Percentiles rank a stretch among this genome's conserved stretches.
Evolutionary conservation across 2,888 invertebrate species (phyloP).

Genomic region (Hemistola chrysoprasaria): DNA sequence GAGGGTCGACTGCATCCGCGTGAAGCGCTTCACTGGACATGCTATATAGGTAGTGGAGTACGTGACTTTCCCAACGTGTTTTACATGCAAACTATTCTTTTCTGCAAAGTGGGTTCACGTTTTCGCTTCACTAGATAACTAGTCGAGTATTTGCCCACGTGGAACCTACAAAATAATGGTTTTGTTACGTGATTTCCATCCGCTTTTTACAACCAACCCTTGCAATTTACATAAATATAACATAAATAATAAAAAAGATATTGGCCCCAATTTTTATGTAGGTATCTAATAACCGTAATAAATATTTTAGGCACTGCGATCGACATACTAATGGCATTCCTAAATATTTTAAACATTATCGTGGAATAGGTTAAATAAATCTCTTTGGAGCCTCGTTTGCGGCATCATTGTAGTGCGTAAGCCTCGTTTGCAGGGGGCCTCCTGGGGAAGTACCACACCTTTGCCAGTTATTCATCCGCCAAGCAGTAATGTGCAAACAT

Average conservation of each 20-base stretch:
- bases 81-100: conserved; percentile 21
- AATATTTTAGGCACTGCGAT: conserved; percentile 19
- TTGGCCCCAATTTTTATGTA: conserved; percentile 14
- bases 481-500: too few species aligned
- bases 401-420: neutral
- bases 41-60: conserved; percentile 5
- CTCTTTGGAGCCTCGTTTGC: conserved; percentile 2
- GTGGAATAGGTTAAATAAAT: conserved; percentile 2
- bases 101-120: conserved; percentile 10
- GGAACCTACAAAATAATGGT: conserved; percentile 5
- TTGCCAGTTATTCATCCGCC: too few species aligned
- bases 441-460: too few species aligned
- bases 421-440: too few species aligned
- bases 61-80: conserved; percentile 13
- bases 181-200: conserved; percentile 13
- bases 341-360: conserved; percentile 10
- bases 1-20: conserved; percentile 12
- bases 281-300: conserved; percentile 18
- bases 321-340: conserved; percentile 20
- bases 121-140: conserved; percentile 11
- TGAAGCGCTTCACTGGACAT: conserved; percentile 2
- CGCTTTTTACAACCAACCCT: neutral
- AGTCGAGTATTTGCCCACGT: conserved; percentile 3
- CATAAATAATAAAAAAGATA: conserved; percentile 12
- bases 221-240: conserved; percentile 13